A percentile compares a stretch with the other conserved stretches of the same genome.
These are phyloP conservation scores for Calyptommatus sinebrachiatus DNA, from an alignment of 2,113 vertebrate genomes.

Conservation along the genomic window DNA sequence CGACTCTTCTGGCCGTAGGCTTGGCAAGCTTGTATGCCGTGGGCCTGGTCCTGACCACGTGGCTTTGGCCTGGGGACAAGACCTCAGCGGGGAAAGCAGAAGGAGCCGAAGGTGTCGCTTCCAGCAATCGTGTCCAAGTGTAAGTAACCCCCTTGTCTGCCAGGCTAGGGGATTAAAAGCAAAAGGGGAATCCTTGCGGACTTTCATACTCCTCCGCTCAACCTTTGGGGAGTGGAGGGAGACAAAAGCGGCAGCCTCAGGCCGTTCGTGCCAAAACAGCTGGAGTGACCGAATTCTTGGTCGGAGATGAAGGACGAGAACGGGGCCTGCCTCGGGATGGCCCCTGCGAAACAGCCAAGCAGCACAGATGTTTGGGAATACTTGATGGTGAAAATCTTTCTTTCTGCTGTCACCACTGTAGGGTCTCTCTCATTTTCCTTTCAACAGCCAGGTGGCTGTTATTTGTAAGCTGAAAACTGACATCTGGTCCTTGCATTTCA, in stretches of 20 bases:
- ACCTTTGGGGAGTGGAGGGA: not conserved
- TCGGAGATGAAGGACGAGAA: not conserved
- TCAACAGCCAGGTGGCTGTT: no score
- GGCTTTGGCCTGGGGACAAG: constrained; percentile 72
- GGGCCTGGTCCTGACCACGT: constrained; percentile 75
- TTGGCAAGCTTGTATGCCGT: constrained; percentile 80
- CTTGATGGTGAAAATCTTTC: no score
- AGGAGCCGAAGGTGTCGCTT: constrained; percentile 58
- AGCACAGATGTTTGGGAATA: not conserved
- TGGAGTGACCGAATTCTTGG: not conserved
- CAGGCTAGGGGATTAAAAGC: not conserved
- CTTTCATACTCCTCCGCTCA: not conserved
- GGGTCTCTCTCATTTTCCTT: no score
- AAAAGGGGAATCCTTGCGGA: no score
- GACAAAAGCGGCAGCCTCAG: not conserved
- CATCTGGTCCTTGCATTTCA: no score
- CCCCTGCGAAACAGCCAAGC: not conserved
- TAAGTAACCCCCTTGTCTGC: constrained; percentile 7
- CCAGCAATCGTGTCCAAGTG: constrained; percentile 66
- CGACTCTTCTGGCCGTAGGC: constrained; percentile 51
- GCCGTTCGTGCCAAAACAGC: constrained; percentile 12
- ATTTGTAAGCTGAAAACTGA: no score
- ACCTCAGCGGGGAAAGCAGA: constrained; percentile 39
- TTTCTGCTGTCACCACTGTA: no score
- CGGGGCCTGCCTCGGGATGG: not conserved